Conservation (phyloP, 2,797 vertebrate species). For the Notamacropus eugenii region DNA sequence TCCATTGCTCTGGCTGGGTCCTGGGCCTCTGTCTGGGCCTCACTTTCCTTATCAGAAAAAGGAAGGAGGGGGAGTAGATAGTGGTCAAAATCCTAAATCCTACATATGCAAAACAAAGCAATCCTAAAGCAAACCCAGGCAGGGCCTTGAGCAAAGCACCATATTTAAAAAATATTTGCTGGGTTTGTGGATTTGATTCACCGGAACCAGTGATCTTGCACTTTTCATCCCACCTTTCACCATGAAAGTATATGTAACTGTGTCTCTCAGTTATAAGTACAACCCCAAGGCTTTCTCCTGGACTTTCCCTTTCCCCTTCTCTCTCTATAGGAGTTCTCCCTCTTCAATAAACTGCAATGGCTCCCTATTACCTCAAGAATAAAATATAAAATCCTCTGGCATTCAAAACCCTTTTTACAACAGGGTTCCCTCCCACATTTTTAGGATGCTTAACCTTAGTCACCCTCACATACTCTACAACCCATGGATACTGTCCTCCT, state of each 20-base stretch:
- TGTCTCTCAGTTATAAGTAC: background rate
- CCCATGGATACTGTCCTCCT: background rate
- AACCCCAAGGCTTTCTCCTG: background rate
- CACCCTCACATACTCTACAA: background rate
- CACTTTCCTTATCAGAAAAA: too few relatives aligned
- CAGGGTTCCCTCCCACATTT: background rate
- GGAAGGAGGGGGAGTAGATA: background rate
- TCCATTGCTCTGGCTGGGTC: background rate
- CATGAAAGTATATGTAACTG: background rate
- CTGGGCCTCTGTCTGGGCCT: too few relatives aligned
- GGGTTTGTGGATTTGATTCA: background rate
- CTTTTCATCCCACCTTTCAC: background rate
- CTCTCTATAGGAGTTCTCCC: background rate
- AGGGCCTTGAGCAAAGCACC: background rate
- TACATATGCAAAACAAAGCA: background rate
- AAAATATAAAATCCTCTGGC: background rate
- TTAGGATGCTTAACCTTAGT: background rate
- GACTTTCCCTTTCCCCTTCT: background rate
- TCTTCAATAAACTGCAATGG: background rate
- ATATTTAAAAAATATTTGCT: background rate
- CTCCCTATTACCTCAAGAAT: background rate
- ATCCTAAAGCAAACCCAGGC: background rate
- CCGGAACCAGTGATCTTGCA: background rate
- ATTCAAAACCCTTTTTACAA: background rate
- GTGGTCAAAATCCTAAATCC: background rate